A percentile compares a stretch with the other conserved stretches of the same genome.
Evolutionary conservation across 2,888 invertebrate genomes (phyloP).

Genomic region (Brachycybe producta): DNA sequence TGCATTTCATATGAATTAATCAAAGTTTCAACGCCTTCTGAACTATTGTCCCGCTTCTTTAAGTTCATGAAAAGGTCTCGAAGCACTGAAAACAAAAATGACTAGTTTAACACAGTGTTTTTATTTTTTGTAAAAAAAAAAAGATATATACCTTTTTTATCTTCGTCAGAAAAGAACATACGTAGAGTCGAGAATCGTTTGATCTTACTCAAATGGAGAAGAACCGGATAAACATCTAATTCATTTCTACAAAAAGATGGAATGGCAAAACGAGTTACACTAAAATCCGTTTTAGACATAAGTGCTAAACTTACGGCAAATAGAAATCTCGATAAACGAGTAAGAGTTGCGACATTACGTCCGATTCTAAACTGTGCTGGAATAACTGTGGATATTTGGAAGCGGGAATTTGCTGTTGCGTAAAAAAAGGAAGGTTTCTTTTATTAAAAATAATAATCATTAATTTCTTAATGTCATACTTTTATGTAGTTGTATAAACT

Average conservation of each 20-base stretch:
- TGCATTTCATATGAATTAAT: no score
- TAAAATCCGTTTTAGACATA: neutral
- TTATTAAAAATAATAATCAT: neutral
- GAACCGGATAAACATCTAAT: conserved; percentile 3
- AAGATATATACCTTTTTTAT: conserved; percentile 6
- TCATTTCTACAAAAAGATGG: conserved; percentile 3
- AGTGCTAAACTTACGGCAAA: conserved; percentile 4
- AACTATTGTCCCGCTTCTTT: no score
- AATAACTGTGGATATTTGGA: conserved; percentile 2
- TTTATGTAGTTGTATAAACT: conserved; percentile 4
- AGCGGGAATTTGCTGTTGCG: conserved; percentile 2
- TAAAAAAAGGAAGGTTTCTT: neutral
- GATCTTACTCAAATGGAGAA: neutral
- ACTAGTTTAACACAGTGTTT: no score
- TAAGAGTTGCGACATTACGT: conserved; percentile 5
- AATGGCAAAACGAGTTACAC: neutral
- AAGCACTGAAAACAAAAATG: no score
- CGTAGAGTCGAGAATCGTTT: neutral
- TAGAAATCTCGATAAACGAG: neutral
- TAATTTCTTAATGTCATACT: conserved; percentile 2
- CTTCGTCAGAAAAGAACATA: conserved; percentile 4
- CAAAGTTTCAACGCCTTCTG: no score
- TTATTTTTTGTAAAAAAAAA: no score
- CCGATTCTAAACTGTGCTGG: conserved; percentile 6
- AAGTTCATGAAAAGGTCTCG: no score